phyloP scores from a whole-genome alignment of 1,140 invertebrate species.

The Drosophila miranda region DNA sequence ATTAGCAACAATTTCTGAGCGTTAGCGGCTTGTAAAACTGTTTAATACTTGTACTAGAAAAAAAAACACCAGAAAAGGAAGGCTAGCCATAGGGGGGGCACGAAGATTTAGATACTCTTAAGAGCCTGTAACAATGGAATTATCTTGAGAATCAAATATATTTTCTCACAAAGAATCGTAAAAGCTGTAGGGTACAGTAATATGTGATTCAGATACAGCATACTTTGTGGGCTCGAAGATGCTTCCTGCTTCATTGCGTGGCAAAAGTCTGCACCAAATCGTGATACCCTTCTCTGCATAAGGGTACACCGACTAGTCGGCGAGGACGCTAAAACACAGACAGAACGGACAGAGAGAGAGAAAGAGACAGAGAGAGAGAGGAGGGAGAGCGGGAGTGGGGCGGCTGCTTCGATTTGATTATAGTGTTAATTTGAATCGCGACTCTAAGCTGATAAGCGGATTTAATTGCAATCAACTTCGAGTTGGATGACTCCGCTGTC shows the following conservation, averaged over 20 bases:
- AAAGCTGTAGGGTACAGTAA: no score
- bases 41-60: slow-evolving; percentile 59
- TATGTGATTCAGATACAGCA: no score
- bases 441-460: slow-evolving; percentile 74
- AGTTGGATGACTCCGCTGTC: slow-evolving; percentile 53
- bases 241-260: no score
- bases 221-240: no score
- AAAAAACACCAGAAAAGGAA: background rate
- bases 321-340: slow-evolving; percentile 49
- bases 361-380: background rate
- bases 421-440: slow-evolving; percentile 64
- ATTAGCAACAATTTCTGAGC: slow-evolving; percentile 78
- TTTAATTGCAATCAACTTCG: slow-evolving; percentile 69
- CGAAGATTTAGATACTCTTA: no score
- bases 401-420: slow-evolving; percentile 1
- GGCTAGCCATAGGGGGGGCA: no score
- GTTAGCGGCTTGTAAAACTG: slow-evolving; percentile 78
- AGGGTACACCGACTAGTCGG: slow-evolving; percentile 32
- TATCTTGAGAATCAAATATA: no score
- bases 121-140: no score
- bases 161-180: no score
- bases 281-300: no score
- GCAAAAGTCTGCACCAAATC: no score
- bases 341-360: background rate
- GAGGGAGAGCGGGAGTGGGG: background rate